Base-by-base conservation (phyloP, 2,888 invertebrate species). In the Microdon myrmicae region DNA sequence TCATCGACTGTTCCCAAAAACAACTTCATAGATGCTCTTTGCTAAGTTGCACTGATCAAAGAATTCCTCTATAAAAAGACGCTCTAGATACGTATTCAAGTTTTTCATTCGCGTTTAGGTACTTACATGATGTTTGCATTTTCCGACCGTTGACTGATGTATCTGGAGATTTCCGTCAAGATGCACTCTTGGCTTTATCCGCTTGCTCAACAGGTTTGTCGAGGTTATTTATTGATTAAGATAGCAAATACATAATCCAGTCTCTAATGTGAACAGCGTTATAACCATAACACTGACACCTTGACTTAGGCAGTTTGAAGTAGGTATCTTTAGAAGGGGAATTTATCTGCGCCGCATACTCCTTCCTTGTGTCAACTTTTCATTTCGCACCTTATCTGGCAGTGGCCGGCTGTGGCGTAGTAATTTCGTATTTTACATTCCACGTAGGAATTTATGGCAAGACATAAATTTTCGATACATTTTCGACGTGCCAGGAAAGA, bases 361-460 rank as follows among this genome's bases (percentile, higher is more conserved):
- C n/a, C 53, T 59, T 34, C 34, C 8, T 23, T 45, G 28, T 31
- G 34, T 51, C 56, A 56, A 61, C 34, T 51, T 64, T 56, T 51
- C 61, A 45, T 41, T 64, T 64, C 51, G 35, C 49, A 61, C 56
- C 51, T 56, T 35, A 45, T 34, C 49, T 25, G 26, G 35, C 35
- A 16, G 29, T 8, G 32, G 28, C 14, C n/a, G n/a, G 44, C 23
- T 26, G 48, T 31, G 35, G 32, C 13, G 38, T 29, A 45, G 51
- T 45, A 41, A 56, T 56, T 56, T 56, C 39, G 49, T 44, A 61
- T 55, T 55, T 49, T 32, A 55, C 41, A 43, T 43, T 55, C 9
- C 28, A 35, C 55, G 54, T 48, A 48, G 38, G 19, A 60, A 55
- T 61, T 55, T 55, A 61, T 61, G 44, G 44, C 23, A 25, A 16